phyloP scores from a whole-genome alignment of 1,140 invertebrate genomes.

The Megathymus violae region DNA sequence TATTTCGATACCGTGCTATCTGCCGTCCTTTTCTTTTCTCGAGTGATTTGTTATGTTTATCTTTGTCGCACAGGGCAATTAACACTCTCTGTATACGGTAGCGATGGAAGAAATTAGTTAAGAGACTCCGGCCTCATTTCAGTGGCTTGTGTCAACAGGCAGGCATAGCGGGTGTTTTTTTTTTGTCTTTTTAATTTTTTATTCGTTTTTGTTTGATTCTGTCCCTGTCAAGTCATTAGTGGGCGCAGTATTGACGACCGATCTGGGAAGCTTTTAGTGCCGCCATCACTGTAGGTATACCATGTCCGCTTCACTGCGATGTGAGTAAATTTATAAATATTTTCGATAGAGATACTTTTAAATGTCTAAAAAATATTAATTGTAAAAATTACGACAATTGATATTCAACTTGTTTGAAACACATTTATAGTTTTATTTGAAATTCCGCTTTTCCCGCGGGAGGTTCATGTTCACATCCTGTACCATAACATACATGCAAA shows the following conservation, averaged over 20 bases:
- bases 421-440: too few species aligned
- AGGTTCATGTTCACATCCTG: too few species aligned
- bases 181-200: conserved; percentile 48
- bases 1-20: conserved; percentile 56
- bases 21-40: conserved; percentile 39
- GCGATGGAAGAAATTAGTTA: conserved; percentile 77
- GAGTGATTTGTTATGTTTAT: conserved; percentile 34
- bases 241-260: neutral
- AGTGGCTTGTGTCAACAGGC: conserved; percentile 53
- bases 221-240: conserved; percentile 16
- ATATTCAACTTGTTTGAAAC: too few species aligned
- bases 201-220: conserved; percentile 33
- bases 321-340: too few species aligned
- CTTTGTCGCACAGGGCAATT: conserved; percentile 62
- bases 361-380: too few species aligned
- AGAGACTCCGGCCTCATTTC: conserved; percentile 55
- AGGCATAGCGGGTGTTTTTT: conserved; percentile 51
- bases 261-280: conserved; percentile 1
- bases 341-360: too few species aligned
- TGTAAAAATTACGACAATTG: too few species aligned
- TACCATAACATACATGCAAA: too few species aligned
- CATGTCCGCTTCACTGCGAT: neutral
- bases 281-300: neutral
- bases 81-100: conserved; percentile 72
- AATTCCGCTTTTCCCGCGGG: too few species aligned